Conservation (phyloP, 2,888 invertebrate species). For the Pecten maximus region DNA sequence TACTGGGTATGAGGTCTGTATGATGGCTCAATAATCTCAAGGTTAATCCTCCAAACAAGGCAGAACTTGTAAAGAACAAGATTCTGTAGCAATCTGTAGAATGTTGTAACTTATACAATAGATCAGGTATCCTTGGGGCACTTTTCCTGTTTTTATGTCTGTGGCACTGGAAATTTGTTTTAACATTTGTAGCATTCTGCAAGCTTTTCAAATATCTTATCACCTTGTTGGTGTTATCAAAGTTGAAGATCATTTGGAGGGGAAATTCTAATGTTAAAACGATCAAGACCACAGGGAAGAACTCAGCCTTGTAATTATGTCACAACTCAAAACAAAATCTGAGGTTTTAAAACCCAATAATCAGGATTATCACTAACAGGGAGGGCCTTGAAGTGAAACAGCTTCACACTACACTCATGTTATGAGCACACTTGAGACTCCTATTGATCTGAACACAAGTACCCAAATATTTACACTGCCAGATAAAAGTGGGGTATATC, state of each 20-base stretch:
- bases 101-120: not conserved
- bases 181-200: not conserved
- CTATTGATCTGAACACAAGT: slow-evolving; percentile 7
- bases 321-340: not conserved
- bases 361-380: slow-evolving; percentile 7
- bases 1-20: not conserved
- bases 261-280: not conserved
- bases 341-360: slow-evolving; percentile 21
- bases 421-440: not conserved
- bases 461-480: slow-evolving; percentile 17
- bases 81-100: not conserved
- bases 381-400: slow-evolving; percentile 6
- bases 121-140: not conserved
- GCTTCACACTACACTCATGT: slow-evolving; percentile 15
- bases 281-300: not conserved
- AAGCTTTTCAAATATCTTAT: not conserved
- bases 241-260: not conserved
- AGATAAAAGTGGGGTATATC: slow-evolving; percentile 30
- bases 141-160: not conserved
- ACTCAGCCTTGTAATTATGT: slow-evolving; percentile 19
- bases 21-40: not conserved
- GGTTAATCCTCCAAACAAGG: not conserved
- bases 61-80: not conserved
- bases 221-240: not conserved
- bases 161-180: not conserved